Base-by-base conservation (phyloP, 2,797 vertebrate genomes). In the Pogoniulus pusillus region DNA sequence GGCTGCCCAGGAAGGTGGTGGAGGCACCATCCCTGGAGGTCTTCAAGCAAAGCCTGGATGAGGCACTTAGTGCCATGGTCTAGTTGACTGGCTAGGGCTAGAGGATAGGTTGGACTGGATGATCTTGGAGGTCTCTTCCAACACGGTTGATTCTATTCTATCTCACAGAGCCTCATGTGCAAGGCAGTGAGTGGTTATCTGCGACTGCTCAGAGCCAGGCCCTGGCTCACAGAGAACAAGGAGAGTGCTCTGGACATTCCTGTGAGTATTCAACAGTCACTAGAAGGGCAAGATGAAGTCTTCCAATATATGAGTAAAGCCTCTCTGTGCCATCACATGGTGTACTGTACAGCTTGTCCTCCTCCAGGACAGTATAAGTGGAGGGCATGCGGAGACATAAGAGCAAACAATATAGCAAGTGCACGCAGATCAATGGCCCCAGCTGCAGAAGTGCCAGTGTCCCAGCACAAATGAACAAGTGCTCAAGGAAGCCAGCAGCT, bases 211-310 rank as follows among this genome's bases (percentile, higher is more conserved):
- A 45, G 39, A 73, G 88, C 35, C 22, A 47, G 49, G 64, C 22
- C 20, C 13, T 4, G 49, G 39, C 30, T 84, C 3, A 0, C 37
- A 22, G 43, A 87, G 75, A 93, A 82, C 43, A 60, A 78, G 77
- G 59, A 85, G 10, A 78, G 59, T 23, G 9, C 76, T 90, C 63
- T 22, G 49, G 79, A 22, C 68, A 64, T 83, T 90, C 57, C 76
- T 55, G 49, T 20, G 57, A 89, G 81, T 57, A 65, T 73, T 72
- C 90, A 93, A 76, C 79, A 68, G 66, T 87, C 85, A 49, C 64
- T 79, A 66, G 93, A 83, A 78, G 79, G 71, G 68, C 54, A 68
- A 58, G 37, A 79, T 24, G 64, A 95, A 72, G 54, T 58, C 53
- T 85, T 85, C 71, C 27, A n/a, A 89, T 49, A 18, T 35, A 54